Evolutionary conservation across 2,113 vertebrate genomes (phyloP), one percentile per base, ranked within the genome.

Genomic region (Vulpes vulpes): DNA sequence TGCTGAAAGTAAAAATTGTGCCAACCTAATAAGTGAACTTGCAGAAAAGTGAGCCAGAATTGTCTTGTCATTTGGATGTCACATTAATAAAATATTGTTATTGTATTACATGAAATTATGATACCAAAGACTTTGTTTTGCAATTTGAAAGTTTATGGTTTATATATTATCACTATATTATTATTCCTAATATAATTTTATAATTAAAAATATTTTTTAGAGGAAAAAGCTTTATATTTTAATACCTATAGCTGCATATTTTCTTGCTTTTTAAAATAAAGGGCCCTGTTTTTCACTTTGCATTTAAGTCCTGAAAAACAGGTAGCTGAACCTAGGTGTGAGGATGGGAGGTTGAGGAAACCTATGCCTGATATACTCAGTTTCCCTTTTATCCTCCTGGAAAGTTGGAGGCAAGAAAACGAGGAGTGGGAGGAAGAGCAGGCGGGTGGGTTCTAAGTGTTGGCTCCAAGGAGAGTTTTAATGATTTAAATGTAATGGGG

Each of bases 1-100:
- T 65, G 23, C 74, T 95, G n/a, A 91, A 86, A 95, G 87, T 67
- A 95, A 89, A 94, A 71, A 38, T 71, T 80, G 78, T 91, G 60
- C 23, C 35, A 62, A 30, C 32, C 30, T 55, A 95, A 32, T 85
- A 89, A 71, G 69, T 57, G n/a, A 96, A 53, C 84, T 84, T 96
- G 5, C 3, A 85, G 43, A 88, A 65, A 73, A 94, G 11, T 87
- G 8, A 96, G 2, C n/a, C 65, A 81, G 30, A 96, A 93, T 53
- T 55, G 64, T 43, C 67, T 65, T 91, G 23, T 65, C 49, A 80
- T 67, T 78, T 82, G 60, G 30, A 69, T 53, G 32, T n/a, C 35
- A 43, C 25, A 91, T n/a, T 67, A 79, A 85, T 60, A 87, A 95
- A 92, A 94, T 74, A 79, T 71, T 92, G 14, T 65, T 83, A 55